Conservation (phyloP, 1,140 invertebrate species). For the Drosophila sp. region DNA sequence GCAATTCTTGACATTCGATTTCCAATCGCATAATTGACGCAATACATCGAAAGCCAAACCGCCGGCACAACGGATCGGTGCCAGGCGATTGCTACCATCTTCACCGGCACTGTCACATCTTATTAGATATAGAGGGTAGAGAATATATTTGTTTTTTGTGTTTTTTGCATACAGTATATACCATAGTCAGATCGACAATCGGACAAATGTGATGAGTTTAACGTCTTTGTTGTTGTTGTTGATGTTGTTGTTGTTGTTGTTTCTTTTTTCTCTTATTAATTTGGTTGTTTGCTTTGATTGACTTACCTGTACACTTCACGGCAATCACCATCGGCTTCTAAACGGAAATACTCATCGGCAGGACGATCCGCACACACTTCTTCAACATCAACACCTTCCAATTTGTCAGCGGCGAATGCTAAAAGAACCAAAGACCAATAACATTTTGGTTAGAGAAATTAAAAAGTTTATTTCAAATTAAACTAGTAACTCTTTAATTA, state of each 20-base stretch:
- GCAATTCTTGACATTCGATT: constrained; percentile 97
- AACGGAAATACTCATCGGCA: constrained; percentile 94
- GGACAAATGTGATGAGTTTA: constrained; percentile 21
- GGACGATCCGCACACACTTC: constrained; percentile 93
- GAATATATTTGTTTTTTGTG: constrained; percentile 40
- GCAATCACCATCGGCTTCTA: constrained; percentile 93
- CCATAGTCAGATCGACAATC: constrained; percentile 22
- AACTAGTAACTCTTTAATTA: too few species aligned
- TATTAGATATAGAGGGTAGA: constrained; percentile 65
- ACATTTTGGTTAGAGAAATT: too few species aligned
- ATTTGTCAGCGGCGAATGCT: constrained; percentile 85
- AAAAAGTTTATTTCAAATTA: too few species aligned
- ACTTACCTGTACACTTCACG: constrained; percentile 94
- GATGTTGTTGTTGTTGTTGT: background rate
- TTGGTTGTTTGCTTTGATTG: background rate
- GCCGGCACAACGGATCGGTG: constrained; percentile 93
- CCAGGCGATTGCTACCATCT: constrained; percentile 92
- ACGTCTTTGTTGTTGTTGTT: too few species aligned
- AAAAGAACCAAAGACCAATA: constrained; percentile 25
- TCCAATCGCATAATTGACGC: constrained; percentile 97
- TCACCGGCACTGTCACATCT: constrained; percentile 95
- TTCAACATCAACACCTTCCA: constrained; percentile 89
- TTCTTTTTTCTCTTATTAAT: background rate
- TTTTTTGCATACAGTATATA: background rate
- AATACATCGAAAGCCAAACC: constrained; percentile 97